These are phyloP conservation scores for Athalia cordata DNA, from an alignment of 2,888 invertebrate species.

Conservation along the genomic window DNA sequence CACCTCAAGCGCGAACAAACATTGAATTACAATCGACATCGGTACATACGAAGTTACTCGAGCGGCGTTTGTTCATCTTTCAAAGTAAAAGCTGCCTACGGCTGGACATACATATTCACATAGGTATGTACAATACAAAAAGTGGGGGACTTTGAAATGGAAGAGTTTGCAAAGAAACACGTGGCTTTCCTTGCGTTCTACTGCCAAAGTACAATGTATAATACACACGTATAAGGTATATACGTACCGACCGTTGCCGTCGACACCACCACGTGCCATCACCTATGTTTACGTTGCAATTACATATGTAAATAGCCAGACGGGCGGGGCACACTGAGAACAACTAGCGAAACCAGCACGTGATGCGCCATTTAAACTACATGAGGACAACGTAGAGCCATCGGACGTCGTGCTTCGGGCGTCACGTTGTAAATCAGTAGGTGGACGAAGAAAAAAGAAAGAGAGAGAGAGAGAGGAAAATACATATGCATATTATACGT, in stretches of 20 bases:
- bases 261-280: slow-evolving; percentile 30
- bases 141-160: not conserved
- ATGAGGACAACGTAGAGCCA: not conserved
- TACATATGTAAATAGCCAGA: slow-evolving; percentile 42
- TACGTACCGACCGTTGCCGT: not conserved
- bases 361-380: slow-evolving; percentile 24
- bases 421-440: slow-evolving; percentile 8
- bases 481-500: no score
- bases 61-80: not conserved
- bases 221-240: no score
- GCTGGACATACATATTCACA: no score
- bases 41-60: not conserved
- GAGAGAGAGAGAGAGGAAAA: no score
- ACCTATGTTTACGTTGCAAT: slow-evolving; percentile 43
- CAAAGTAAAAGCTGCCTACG: no score
- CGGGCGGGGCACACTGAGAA: slow-evolving; percentile 22
- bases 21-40: no score
- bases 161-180: not conserved
- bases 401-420: not conserved
- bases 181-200: not conserved
- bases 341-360: slow-evolving; percentile 18
- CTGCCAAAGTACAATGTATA: no score
- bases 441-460: not conserved
- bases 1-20: no score
- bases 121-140: not conserved